Conservation (phyloP, 2,888 invertebrate species). For the Cantharis rustica region DNA sequence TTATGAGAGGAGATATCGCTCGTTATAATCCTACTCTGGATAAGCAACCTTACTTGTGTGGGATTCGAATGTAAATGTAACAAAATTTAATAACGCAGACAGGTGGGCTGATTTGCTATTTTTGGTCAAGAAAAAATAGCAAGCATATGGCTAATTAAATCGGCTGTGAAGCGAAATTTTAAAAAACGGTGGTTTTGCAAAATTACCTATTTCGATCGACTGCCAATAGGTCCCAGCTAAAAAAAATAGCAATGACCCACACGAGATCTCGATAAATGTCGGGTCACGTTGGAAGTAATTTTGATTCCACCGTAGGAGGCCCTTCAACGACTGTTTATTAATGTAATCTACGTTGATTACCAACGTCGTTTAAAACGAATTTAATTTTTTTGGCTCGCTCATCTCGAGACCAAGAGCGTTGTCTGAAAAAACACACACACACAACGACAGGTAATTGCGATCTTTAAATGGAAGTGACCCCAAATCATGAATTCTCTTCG, state of each 20-base stretch:
- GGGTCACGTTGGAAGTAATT: conserved; percentile 22
- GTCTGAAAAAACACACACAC: background rate
- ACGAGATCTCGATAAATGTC: conserved; percentile 14
- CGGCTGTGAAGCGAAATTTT: background rate
- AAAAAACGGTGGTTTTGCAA: background rate
- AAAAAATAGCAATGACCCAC: conserved; percentile 15
- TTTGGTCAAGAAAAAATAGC: background rate
- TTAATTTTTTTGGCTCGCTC: background rate
- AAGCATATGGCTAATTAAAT: background rate
- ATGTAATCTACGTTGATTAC: conserved; percentile 22
- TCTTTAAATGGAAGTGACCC: conserved; percentile 8
- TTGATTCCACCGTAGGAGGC: conserved; percentile 24
- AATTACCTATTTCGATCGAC: background rate
- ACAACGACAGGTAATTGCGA: background rate
- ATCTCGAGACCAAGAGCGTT: background rate
- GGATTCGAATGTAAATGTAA: conserved; percentile 10
- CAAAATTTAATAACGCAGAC: conserved; percentile 12
- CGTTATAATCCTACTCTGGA: background rate
- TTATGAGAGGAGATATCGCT: background rate
- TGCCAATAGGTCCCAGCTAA: background rate
- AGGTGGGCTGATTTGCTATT: conserved; percentile 3
- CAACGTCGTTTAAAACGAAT: conserved; percentile 3
- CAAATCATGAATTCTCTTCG: conserved; percentile 1
- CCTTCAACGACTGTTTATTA: conserved; percentile 24
- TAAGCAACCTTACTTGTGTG: background rate